Evolutionary conservation across 2,113 vertebrate genomes (phyloP), one percentile per base, ranked within the genome.

Genomic region (Mus pahari): DNA sequence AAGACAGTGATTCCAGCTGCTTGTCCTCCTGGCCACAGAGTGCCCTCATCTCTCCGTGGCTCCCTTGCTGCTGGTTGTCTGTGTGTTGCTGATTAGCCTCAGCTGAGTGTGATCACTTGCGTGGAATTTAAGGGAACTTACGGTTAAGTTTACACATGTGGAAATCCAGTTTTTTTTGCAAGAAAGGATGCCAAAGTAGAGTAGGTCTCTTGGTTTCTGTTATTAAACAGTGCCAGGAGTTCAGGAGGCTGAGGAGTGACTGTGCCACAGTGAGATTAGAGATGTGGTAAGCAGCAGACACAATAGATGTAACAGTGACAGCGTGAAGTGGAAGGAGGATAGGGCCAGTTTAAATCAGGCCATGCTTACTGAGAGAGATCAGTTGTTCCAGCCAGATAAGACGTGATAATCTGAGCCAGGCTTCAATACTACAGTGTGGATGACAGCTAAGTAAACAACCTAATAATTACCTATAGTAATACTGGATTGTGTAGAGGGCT

Each of bases 51-150:
- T 88, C 60, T 79, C 36, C 33, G 12, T 83, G 78, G 28, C 24
- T 79, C 22, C 66, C 53, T 73, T 82, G 39, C 26, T 92, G 36
- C 88, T 93, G 66, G 9, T 64, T 89, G 58, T 48, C 70, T 71
- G 89, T 66, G 71, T 70, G 16, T 12, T 10, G 9, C 77, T 45
- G 28, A 33, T 90, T n/a, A 39, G 1, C 50, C n/a, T 93, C n/a
- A 39, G 53, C 36, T 42, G 36, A 92, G 20, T 91, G 64, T 22
- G 39, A 9, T 79, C 58, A n/a, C 39, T 36, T 83, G 10, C 81
- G 64, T 74, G 60, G n/a, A 90, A 79, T 89, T 89, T 19, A 94
- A 78, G 70, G 78, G n/a, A 11, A 13, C 33, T 93, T 79, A 60
- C 81, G 50, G 36, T 96, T 92, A 83, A 71, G 60, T 88, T 90